Percentiles rank a stretch among this genome's conserved stretches.
Conservation (phyloP, 92 coral and sea anemone genomes). For the Porites divaricata region DNA sequence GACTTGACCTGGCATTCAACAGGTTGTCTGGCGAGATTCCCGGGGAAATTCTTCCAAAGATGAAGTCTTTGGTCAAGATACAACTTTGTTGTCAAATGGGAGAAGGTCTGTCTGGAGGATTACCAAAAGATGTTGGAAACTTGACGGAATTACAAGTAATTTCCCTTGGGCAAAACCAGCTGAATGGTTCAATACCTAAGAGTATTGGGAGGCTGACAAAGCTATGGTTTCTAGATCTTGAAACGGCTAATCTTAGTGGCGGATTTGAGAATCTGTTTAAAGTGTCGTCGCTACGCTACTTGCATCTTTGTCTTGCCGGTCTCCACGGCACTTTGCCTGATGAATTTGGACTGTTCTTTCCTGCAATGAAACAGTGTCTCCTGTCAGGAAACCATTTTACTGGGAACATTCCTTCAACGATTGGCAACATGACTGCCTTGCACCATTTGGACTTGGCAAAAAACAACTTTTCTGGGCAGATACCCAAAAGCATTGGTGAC, state of each 20-base stretch:
- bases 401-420: slow-evolving; percentile 59
- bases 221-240: slow-evolving; percentile 77
- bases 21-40: slow-evolving; percentile 59
- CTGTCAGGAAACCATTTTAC: slow-evolving; percentile 56
- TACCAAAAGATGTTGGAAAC: slow-evolving; percentile 73
- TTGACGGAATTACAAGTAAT: slow-evolving; percentile 74
- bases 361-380: slow-evolving; percentile 64
- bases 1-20: slow-evolving; percentile 59
- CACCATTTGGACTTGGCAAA: slow-evolving; percentile 59
- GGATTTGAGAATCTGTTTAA: slow-evolving; percentile 56
- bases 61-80: slow-evolving; percentile 67
- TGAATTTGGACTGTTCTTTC: slow-evolving; percentile 66
- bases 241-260: slow-evolving; percentile 54
- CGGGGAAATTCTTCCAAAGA: slow-evolving; percentile 43
- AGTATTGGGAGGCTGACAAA: slow-evolving; percentile 68
- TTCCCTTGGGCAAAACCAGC: slow-evolving; percentile 67
- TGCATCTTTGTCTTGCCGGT: slow-evolving; percentile 70
- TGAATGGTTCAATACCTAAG: slow-evolving; percentile 67
- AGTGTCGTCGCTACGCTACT: slow-evolving; percentile 58
- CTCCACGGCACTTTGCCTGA: slow-evolving; percentile 65
- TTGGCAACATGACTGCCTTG: slow-evolving; percentile 58
- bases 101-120: slow-evolving; percentile 51
- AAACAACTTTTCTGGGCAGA: slow-evolving; percentile 57
- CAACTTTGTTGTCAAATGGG: slow-evolving; percentile 72
- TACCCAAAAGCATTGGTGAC: slow-evolving; percentile 53